These are phyloP conservation scores for Craseonycteris thonglongyai DNA, from an alignment of 2,113 vertebrate species.

Conservation along the genomic window DNA sequence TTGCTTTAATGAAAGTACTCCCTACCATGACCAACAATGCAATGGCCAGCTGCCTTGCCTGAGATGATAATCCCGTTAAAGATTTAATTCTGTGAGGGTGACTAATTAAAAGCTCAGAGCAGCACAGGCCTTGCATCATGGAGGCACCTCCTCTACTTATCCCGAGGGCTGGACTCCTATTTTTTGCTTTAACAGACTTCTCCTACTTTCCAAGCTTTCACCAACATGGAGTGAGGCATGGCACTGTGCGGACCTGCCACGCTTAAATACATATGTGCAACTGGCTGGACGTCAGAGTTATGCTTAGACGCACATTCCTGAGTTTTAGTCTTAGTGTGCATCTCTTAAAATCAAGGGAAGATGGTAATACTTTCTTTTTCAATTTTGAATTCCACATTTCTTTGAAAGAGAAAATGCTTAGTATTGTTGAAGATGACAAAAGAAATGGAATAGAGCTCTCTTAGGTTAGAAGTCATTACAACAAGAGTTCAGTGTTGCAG, in stretches of 20 bases:
- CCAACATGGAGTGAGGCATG: not conserved
- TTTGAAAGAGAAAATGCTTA: not conserved
- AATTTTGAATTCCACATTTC: not conserved
- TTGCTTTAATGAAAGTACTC: constrained; percentile 11
- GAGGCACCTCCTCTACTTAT: not conserved
- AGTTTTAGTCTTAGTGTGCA: not conserved
- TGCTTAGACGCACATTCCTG: not conserved
- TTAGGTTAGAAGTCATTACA: not conserved
- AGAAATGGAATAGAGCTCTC: not conserved
- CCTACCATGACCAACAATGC: not conserved
- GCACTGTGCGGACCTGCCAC: rapidly evolving
- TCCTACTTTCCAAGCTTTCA: not conserved
- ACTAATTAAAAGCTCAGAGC: not conserved
- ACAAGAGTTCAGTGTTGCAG: not conserved
- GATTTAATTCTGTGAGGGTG: not conserved
- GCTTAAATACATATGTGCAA: not conserved
- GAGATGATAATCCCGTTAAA: not conserved
- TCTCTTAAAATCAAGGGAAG: not conserved
- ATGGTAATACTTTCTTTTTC: not conserved
- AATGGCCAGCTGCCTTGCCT: not conserved
- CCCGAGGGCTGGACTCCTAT: not conserved
- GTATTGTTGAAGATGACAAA: not conserved
- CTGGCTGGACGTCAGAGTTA: not conserved
- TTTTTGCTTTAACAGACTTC: not conserved
- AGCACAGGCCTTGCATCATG: not conserved